phyloP scores from a whole-genome alignment of 2,113 vertebrate species.

The Mesembrinibis cayennensis region DNA sequence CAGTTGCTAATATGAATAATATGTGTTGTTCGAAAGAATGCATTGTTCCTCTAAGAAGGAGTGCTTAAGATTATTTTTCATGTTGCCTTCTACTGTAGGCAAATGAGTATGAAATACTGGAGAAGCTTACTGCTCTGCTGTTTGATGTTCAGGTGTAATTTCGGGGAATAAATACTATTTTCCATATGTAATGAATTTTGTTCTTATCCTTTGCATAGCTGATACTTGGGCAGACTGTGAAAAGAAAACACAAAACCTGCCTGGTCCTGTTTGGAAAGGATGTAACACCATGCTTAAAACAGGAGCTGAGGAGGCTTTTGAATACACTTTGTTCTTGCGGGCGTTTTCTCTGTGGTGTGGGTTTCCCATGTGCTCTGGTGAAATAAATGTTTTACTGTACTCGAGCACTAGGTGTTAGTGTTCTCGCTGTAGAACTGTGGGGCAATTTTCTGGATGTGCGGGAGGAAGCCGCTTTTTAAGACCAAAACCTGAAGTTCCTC shows the following conservation, averaged over 20 bases:
- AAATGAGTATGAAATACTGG: neutral
- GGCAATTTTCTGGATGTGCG: neutral
- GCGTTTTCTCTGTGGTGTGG: neutral
- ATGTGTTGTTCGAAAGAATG: neutral
- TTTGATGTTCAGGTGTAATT: neutral
- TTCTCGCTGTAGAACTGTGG: neutral
- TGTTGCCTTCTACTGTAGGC: neutral
- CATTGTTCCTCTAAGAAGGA: neutral
- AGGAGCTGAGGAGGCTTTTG: neutral
- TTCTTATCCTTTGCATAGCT: neutral
- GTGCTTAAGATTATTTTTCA: neutral
- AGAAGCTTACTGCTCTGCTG: neutral
- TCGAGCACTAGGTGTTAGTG: neutral
- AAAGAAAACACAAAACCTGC: neutral
- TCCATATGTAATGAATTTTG: neutral
- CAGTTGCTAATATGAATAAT: neutral
- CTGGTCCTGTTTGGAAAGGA: neutral
- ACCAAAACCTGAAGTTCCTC: neutral
- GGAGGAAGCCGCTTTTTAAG: neutral
- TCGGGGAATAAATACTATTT: neutral
- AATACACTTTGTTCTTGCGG: neutral
- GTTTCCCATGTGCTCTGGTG: neutral
- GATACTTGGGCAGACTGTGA: neutral
- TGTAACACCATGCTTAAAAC: neutral
- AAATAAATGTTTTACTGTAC: neutral